Percentiles rank a stretch among this genome's conserved stretches.
Evolutionary conservation across 2,113 vertebrate species (phyloP).

Genomic region (Camarhynchus parvulus): DNA sequence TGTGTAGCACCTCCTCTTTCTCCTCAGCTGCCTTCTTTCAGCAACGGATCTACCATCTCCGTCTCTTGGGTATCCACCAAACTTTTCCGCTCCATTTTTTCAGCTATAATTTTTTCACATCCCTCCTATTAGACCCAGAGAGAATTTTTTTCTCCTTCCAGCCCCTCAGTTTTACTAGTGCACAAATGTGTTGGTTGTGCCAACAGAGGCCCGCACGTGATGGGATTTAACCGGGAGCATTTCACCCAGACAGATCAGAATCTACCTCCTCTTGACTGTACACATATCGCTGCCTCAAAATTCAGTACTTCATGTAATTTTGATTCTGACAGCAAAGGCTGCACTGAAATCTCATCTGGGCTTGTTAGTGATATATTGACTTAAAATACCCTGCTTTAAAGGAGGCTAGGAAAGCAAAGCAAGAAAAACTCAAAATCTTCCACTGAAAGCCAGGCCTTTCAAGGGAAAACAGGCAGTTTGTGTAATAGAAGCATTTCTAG

Average conservation of each 20-base stretch:
- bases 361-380: constrained; percentile 1
- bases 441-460: neutral
- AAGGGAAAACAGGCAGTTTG: neutral
- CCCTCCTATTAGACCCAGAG: neutral
- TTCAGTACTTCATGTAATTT: constrained; percentile 9
- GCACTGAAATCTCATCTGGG: constrained; percentile 27
- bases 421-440: neutral
- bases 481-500: neutral
- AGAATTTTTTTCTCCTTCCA: neutral
- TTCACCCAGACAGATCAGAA: neutral
- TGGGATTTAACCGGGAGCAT: neutral
- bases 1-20: neutral
- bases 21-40: neutral
- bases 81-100: neutral
- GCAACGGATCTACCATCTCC: neutral
- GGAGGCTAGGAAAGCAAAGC: neutral
- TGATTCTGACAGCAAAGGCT: constrained; percentile 25
- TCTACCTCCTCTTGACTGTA: neutral
- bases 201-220: neutral
- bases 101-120: neutral
- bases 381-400: neutral
- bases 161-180: neutral
- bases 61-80: neutral
- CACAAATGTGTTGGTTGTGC: neutral
- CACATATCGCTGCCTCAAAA: neutral